Evolutionary conservation across 1,140 invertebrate genomes (phyloP).

Genomic region (Brachionus asplanchnoidis): DNA sequence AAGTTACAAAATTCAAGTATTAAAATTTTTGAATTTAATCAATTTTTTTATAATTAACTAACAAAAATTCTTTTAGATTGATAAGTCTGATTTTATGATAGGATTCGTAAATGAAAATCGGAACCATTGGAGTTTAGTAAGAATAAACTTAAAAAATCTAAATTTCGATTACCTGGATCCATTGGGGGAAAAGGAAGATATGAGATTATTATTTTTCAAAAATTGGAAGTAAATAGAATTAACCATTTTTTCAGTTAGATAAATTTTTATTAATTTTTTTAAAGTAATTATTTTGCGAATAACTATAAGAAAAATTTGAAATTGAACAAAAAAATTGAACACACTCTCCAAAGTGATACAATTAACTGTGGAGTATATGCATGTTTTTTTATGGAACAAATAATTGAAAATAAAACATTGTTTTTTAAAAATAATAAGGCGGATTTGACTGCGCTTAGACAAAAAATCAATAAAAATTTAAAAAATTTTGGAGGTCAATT

Average conservation of each 20-base stretch:
- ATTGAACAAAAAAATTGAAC: neutral
- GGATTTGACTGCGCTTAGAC: neutral
- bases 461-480: neutral
- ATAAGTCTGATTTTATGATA: neutral
- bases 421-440: neutral
- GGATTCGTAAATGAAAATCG: neutral
- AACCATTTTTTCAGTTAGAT: neutral
- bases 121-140: neutral
- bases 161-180: neutral
- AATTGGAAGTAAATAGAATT: neutral
- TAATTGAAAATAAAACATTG: neutral
- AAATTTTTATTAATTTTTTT: neutral
- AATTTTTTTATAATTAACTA: neutral
- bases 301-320: neutral
- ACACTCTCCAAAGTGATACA: neutral
- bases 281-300: neutral
- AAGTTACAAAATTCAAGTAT: neutral
- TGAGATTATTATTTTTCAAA: neutral
- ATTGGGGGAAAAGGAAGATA: neutral
- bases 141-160: neutral
- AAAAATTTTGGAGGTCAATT: neutral
- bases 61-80: neutral
- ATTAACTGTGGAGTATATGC: neutral
- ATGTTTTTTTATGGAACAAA: neutral
- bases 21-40: neutral